These are phyloP conservation scores for Drosophila aldrichi DNA, from an alignment of 2,888 invertebrate genomes.

Conservation along the genomic window DNA sequence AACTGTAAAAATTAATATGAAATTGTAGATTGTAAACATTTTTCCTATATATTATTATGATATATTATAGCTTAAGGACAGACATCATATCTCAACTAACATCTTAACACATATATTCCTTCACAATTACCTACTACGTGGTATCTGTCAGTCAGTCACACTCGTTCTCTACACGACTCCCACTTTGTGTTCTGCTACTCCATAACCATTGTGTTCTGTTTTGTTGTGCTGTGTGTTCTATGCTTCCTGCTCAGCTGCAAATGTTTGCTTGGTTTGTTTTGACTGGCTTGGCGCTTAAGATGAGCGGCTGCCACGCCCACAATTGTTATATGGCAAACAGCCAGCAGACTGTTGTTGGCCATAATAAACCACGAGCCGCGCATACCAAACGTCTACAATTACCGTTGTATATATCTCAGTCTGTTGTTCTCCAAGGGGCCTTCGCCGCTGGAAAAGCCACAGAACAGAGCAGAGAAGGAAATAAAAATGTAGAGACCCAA, in stretches of 20 bases:
- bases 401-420: slow-evolving; percentile 50
- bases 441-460: slow-evolving; percentile 8
- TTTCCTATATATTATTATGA: too few relatives aligned
- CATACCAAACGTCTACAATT: slow-evolving; percentile 74
- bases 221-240: slow-evolving; percentile 14
- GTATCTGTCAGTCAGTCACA: slow-evolving; percentile 9
- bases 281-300: slow-evolving; percentile 56
- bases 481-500: not conserved
- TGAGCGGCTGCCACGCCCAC: slow-evolving; percentile 60
- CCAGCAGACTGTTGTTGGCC: slow-evolving; percentile 43
- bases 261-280: slow-evolving; percentile 70
- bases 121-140: not conserved
- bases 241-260: slow-evolving; percentile 56
- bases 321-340: slow-evolving; percentile 24
- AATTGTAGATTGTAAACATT: too few relatives aligned
- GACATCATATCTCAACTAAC: too few relatives aligned
- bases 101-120: too few relatives aligned
- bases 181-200: slow-evolving; percentile 36
- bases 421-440: slow-evolving; percentile 7
- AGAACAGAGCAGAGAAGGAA: not conserved
- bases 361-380: slow-evolving; percentile 72
- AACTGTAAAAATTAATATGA: too few relatives aligned
- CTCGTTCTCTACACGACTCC: not conserved
- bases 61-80: too few relatives aligned
- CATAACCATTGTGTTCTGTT: slow-evolving; percentile 22